Percentiles rank a stretch among this genome's conserved stretches.
Evolutionary conservation across 2,797 vertebrate genomes (phyloP).

Genomic region (Microctenopoma lineatum): DNA sequence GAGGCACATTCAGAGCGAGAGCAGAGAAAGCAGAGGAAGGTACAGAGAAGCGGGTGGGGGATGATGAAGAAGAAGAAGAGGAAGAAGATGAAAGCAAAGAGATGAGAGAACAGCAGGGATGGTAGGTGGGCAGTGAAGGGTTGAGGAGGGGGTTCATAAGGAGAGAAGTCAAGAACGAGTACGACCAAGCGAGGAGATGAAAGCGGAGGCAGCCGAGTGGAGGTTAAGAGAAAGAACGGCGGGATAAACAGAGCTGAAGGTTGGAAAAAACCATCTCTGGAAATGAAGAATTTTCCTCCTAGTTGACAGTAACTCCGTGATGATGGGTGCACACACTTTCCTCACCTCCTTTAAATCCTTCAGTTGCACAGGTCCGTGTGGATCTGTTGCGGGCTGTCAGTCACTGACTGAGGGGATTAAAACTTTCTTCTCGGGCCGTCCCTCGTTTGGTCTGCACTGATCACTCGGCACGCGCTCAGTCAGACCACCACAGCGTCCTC

Average conservation of each 20-base stretch:
- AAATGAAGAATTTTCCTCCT: slow-evolving; percentile 25
- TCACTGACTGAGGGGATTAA: slow-evolving; percentile 27
- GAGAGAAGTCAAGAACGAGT: slow-evolving; percentile 51
- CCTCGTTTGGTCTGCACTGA: slow-evolving; percentile 37
- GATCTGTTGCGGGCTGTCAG: slow-evolving; percentile 35
- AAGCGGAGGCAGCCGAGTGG: slow-evolving; percentile 38
- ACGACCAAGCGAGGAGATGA: slow-evolving; percentile 47
- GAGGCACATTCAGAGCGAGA: not conserved
- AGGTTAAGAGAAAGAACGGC: slow-evolving; percentile 44
- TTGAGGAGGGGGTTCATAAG: slow-evolving; percentile 18
- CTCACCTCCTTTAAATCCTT: slow-evolving; percentile 52
- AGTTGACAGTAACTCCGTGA: slow-evolving; percentile 34
- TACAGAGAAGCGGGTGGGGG: slow-evolving; percentile 1
- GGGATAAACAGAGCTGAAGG: slow-evolving; percentile 48
- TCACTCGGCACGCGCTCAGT: slow-evolving; percentile 31
- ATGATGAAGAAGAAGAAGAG: slow-evolving; percentile 43
- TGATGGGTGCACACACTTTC: slow-evolving; percentile 41
- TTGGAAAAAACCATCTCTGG: slow-evolving; percentile 26
- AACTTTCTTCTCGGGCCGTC: slow-evolving; percentile 14
- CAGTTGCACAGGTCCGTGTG: slow-evolving; percentile 47
- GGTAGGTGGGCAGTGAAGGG: slow-evolving; percentile 20
- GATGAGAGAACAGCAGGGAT: slow-evolving; percentile 26
- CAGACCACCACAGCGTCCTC: not conserved
- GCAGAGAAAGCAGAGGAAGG: slow-evolving; percentile 18
- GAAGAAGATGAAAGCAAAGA: slow-evolving; percentile 44